phyloP scores from a whole-genome alignment of 1,140 invertebrate species.

The Panulirus ornatus region DNA sequence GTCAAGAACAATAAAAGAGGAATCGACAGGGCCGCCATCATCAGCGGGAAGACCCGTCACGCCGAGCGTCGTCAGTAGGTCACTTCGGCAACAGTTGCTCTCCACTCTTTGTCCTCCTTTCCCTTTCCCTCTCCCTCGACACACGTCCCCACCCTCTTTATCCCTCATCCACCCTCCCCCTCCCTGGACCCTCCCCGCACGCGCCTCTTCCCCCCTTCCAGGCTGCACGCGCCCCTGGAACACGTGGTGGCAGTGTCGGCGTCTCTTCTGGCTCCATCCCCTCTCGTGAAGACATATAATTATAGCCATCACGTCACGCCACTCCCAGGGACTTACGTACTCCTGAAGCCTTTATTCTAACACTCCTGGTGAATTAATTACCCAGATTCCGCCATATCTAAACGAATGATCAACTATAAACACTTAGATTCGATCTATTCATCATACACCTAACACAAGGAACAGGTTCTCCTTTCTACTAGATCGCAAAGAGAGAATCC shows the following conservation, averaged over 20 bases:
- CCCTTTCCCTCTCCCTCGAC: slow-evolving; percentile 5
- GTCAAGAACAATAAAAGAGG: slow-evolving; percentile 21
- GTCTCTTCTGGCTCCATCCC: slow-evolving; percentile 1
- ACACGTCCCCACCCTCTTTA: background rate
- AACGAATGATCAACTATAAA: no score
- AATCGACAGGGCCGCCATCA: background rate
- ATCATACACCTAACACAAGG: no score
- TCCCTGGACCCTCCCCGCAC: background rate
- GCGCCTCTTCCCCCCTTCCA: background rate
- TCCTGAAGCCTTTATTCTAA: no score
- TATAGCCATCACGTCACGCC: slow-evolving; percentile 11
- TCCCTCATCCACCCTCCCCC: slow-evolving; percentile 14
- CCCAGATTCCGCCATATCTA: no score
- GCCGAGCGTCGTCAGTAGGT: slow-evolving; percentile 24
- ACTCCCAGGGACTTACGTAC: no score
- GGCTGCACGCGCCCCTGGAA: background rate
- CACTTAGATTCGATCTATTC: no score
- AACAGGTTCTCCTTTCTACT: no score
- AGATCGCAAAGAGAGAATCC: no score
- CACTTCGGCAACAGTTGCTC: slow-evolving; percentile 26
- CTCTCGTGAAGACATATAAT: slow-evolving; percentile 38
- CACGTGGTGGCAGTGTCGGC: background rate
- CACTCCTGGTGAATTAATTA: no score
- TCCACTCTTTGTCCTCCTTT: slow-evolving; percentile 30
- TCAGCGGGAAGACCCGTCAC: background rate